Evolutionary conservation across 2,888 invertebrate species (phyloP), one percentile per base, ranked within the genome.

Genomic region (Branchipolynoe longqiensis): DNA sequence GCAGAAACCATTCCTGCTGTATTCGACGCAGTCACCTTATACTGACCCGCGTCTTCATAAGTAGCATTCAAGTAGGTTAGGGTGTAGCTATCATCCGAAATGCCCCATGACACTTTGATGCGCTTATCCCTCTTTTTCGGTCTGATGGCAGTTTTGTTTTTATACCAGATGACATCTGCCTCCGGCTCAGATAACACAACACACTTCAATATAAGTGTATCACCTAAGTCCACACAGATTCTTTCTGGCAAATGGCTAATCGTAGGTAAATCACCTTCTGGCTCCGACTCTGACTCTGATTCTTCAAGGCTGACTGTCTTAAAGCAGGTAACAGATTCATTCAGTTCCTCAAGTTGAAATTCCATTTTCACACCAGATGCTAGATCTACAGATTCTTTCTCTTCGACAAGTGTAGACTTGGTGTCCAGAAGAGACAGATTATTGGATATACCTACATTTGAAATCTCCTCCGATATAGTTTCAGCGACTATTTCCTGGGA

Each of bases 141-240:
- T 74, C 86, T 85, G 33, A 90, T 64, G 6, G 69, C 38, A n/a
- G 48, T 78, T 3, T 62, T 85, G 56, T 84, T 86, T 56, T 84
- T 85, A 69, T 78, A 87, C 88, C 88, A 88, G 2, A 64, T 84
- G 6, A 88, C 85, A 31, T 85, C 85, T 33, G 86, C 85, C 41
- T 86, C 83, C 28, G 86, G 85, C 14, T 74, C 78, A 48, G 78
- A 84, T 85, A 36, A 25, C 6, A 82, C 58, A 31, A 33, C 41
- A 62, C 87, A 87, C 31, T 59, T 69, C 31, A 84, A 86, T 38
- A 83, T 59, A 54, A 78, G 41, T 1, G 28, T 25, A 6, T 14
- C 78, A 12, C 78, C 78, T 69, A 38, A 31, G 54, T 41, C 85
- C 22, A 69, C 56, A 69, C 1, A 28, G 0, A 28, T 31, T 3